Base-by-base conservation (phyloP, 1,140 invertebrate genomes). In the Pseudomyrmex pallidus region DNA sequence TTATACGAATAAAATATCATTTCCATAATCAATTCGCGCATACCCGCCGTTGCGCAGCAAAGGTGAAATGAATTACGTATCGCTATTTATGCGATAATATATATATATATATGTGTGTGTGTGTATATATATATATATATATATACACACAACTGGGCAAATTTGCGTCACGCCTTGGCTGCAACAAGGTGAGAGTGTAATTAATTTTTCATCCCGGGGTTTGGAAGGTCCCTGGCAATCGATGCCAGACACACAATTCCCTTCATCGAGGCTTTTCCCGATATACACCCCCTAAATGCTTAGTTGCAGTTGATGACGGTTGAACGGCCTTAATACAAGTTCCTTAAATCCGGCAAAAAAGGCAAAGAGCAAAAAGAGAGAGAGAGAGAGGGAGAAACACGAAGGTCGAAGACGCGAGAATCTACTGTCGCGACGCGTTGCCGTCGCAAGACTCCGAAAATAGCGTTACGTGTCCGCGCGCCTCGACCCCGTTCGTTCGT, bases 401-500 rank as follows among this genome's bases (percentile, higher is more conserved):
- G 44, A 78, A 48, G 20, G 15, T 20, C 15, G 25, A 50, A 46
- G 15, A 15, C 4, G 17, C 48, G 44, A 22, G 17, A 83, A 77
- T 78, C 74, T 50, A 57, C 15, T 13, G 44, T 12, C 35, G 17
- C 35, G 70, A 13, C n/a, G 35, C 35, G 70, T 44, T 35, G 25
- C 17, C 35, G n/a, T 67, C 54, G 35, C 44, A 50, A 25, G n/a
- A 63, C 62, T 80, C 86, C 73, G 70, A 83, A 85, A 85, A 87
- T 87, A 88, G 86, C 59, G 72, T 85, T 73, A 82, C 44, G 25
- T 54, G 61, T 17, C 44, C 48, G 50, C 52, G 46, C 63, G 61
- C 1, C n/a, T 10, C 15, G 25, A 56, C 22, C 46, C 20, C 64
- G 13, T 61, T 22, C 54, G 61, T 83, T 50, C 57, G 35, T 74